These are phyloP conservation scores for Murina feae DNA, from an alignment of 2,113 vertebrate species.

Conservation along the genomic window DNA sequence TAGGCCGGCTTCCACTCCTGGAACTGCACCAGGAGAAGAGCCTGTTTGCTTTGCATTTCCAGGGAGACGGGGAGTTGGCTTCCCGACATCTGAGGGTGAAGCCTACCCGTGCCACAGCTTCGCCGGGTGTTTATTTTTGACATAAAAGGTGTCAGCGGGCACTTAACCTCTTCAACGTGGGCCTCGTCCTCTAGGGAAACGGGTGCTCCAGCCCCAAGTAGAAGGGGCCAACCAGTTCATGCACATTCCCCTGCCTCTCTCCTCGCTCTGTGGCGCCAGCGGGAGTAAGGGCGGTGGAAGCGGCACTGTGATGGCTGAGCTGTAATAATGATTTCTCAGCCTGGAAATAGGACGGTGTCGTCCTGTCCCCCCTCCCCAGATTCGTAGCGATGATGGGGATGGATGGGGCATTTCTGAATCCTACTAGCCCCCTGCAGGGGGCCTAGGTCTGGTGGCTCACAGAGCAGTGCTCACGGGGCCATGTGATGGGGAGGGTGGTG, in stretches of 20 bases:
- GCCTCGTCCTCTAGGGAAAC: background rate
- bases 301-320: background rate
- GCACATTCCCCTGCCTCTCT: background rate
- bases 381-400: background rate
- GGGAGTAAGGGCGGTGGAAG: background rate
- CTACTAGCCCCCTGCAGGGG: background rate
- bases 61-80: slow-evolving; percentile 47
- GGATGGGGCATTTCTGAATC: background rate
- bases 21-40: slow-evolving; percentile 38
- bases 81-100: slow-evolving; percentile 35
- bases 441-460: background rate
- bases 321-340: background rate
- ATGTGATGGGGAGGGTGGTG: background rate
- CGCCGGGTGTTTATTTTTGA: slow-evolving; percentile 45
- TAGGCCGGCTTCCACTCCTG: background rate
- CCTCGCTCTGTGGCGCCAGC: background rate
- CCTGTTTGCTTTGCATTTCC: slow-evolving; percentile 62
- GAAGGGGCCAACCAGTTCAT: background rate
- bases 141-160: slow-evolving; percentile 41
- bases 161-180: background rate
- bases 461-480: background rate
- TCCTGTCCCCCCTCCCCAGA: background rate
- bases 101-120: slow-evolving; percentile 34
- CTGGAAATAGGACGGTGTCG: background rate
- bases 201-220: background rate